phyloP scores from a whole-genome alignment of 2,888 invertebrate species.

The Ctena decussata region DNA sequence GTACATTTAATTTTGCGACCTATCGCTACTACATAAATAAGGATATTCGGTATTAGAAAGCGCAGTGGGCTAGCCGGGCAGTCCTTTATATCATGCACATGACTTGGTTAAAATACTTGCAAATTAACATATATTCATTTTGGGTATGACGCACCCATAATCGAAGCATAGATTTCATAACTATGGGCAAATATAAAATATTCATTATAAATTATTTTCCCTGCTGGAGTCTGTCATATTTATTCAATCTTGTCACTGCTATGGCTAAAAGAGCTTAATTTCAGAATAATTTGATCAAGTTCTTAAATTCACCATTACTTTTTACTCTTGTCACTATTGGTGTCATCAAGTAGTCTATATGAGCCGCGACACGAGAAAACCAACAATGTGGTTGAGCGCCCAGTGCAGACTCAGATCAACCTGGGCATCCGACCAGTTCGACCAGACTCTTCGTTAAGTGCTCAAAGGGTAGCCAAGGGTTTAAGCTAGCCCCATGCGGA shows the following conservation, averaged over 20 bases:
- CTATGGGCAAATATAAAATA: slow-evolving; percentile 2
- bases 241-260: not conserved
- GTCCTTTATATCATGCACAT: slow-evolving; percentile 31
- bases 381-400: too few species aligned
- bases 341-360: not conserved
- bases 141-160: not conserved
- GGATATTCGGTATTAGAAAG: slow-evolving; percentile 8
- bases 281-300: not conserved
- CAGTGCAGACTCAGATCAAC: too few species aligned
- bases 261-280: slow-evolving; percentile 1
- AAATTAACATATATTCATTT: slow-evolving; percentile 12
- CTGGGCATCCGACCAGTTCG: too few species aligned
- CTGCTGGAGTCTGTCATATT: slow-evolving; percentile 6
- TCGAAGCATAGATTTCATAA: not conserved
- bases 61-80: slow-evolving; percentile 1
- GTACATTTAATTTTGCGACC: too few species aligned
- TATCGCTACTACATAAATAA: not conserved
- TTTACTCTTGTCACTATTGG: not conserved
- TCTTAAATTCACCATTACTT: not conserved
- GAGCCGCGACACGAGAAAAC: too few species aligned
- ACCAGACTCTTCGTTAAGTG: too few species aligned
- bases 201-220: slow-evolving; percentile 9
- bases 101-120: slow-evolving; percentile 37
- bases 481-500: too few species aligned
- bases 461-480: too few species aligned